These are phyloP conservation scores for Petrocephalus zakoni DNA, from an alignment of 2,113 vertebrate species.

Conservation along the genomic window DNA sequence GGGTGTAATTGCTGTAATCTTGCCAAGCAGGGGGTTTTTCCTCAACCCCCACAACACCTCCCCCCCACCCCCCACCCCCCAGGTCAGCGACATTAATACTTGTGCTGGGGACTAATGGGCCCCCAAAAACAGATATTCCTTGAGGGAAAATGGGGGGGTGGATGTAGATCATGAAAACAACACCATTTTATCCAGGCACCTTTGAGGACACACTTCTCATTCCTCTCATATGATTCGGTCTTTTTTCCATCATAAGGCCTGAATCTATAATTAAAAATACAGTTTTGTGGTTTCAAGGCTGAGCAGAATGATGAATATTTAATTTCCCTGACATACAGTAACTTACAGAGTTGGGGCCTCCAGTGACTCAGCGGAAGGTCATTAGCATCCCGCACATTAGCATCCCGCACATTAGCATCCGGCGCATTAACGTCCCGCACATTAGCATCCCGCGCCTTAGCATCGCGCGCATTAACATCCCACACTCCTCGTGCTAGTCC, in stretches of 20 bases:
- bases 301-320: slow-evolving; percentile 6
- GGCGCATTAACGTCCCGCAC: background rate
- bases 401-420: background rate
- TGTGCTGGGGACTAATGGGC: background rate
- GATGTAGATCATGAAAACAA: background rate
- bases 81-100: background rate
- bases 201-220: background rate
- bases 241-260: background rate
- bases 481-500: background rate
- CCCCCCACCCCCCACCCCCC: background rate
- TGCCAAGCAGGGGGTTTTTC: background rate
- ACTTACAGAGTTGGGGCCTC: background rate
- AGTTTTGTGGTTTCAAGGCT: background rate
- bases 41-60: background rate
- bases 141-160: background rate
- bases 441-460: background rate
- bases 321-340: background rate
- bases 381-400: background rate
- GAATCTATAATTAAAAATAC: background rate
- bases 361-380: background rate
- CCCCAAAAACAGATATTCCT: background rate
- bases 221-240: background rate
- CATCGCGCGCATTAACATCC: background rate
- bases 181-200: background rate
- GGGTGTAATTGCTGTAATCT: background rate